These are phyloP conservation scores for Plusia festucae DNA, from an alignment of 2,888 invertebrate species.

Conservation along the genomic window DNA sequence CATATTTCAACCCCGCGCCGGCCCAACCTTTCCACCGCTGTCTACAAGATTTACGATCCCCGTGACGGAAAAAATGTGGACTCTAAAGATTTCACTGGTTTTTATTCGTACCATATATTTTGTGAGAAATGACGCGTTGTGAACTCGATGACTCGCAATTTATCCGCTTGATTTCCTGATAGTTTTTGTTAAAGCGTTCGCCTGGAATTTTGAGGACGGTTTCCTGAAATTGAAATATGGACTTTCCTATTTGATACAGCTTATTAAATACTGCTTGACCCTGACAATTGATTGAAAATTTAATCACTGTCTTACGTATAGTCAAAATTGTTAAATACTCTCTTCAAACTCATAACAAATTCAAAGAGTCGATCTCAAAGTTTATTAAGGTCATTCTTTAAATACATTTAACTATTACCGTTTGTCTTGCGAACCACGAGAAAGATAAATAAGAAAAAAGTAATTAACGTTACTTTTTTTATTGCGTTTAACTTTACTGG, in stretches of 20 bases:
- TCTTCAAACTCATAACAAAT: too few species aligned
- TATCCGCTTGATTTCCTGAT: constrained; percentile 63
- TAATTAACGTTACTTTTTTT: constrained; percentile 59
- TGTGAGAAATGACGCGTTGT: constrained; percentile 77
- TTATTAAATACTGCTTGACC: neutral
- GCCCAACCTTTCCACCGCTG: constrained; percentile 61
- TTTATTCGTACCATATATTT: constrained; percentile 81
- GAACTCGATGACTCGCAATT: constrained; percentile 70
- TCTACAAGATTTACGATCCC: constrained; percentile 74
- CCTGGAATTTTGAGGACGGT: constrained; percentile 6
- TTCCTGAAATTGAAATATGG: neutral
- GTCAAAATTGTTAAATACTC: neutral
- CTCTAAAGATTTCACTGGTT: constrained; percentile 76
- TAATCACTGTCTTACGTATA: neutral
- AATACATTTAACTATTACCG: constrained; percentile 26
- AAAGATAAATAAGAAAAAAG: constrained; percentile 51
- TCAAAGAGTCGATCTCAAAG: neutral
- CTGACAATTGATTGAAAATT: neutral
- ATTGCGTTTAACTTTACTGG: constrained; percentile 47
- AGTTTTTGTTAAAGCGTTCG: constrained; percentile 45
- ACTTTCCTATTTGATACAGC: neutral
- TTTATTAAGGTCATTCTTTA: neutral
- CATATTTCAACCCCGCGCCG: constrained; percentile 68
- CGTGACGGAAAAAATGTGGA: constrained; percentile 75
- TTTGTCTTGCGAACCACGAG: constrained; percentile 39